Base-by-base conservation (phyloP, 2,888 invertebrate species). In the Baccha elongata region DNA sequence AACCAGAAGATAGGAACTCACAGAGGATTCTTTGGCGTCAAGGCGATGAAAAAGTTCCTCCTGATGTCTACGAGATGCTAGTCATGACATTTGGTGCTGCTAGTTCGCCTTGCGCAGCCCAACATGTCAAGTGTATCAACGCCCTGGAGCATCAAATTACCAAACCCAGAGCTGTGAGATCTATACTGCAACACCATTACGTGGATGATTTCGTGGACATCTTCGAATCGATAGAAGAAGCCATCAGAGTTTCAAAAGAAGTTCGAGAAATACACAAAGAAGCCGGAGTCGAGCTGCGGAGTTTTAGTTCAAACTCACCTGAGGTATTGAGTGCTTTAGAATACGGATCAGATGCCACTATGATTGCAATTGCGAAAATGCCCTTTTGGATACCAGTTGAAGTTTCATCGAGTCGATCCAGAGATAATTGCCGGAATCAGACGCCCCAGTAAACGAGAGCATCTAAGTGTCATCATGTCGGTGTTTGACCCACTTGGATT, bases 71-170 rank as follows among this genome's bases (percentile, higher is more conserved):
- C 50, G 48, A 65, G 29, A 85, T 85, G 85, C 10, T 35, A 2
- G 75, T 80, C 3, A 85, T 85, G 86, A 86, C 79, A 0, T 86
- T 87, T 52, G 85, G 86, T n/a, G 85, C 87, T 4, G 65, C 84
- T 11, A 85, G 85, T 52, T 86, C 86, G 1, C 85, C 84, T 19
- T 78, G 74, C 21, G 60, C 52, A n/a, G 86, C 86, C 3, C 84
- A 86, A 42, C 85, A 76, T 69, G 78, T 86, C 3, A 85, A 86
- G 55, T 79, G 32, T 1, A 46, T 11, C 10, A 85, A 84, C 26
- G 84, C 78, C 29, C 46, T 64, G 3, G 67, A 73, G 11, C n/a
- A 11, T 11, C 11, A 3, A 11, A 11, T 10, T 35, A 3, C 6
- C 3, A 11, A 35, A 3, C 8, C 6, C 3, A 35, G 35, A 35